A percentile compares a stretch with the other conserved stretches of the same genome.
phyloP scores from a whole-genome alignment of 2,113 vertebrate species.

The Castor canadensis region DNA sequence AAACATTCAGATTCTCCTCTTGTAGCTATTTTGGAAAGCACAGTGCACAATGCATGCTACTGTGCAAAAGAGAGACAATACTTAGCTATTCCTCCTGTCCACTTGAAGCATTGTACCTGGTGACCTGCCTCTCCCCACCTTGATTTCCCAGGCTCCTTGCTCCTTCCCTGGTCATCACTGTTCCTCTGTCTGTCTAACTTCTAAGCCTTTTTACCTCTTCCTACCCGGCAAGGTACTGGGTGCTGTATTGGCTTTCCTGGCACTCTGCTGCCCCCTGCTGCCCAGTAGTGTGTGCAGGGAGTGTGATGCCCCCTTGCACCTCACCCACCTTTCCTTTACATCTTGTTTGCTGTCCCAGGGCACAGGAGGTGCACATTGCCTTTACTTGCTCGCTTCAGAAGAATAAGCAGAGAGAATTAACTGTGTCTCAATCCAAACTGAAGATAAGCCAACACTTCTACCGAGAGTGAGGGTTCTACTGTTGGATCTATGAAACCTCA shows the following conservation, averaged over 20 bases:
- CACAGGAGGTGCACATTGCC: neutral
- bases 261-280: constrained; percentile 1
- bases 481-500: neutral
- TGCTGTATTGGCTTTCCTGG: neutral
- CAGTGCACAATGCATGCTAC: too few relatives aligned
- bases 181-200: too few relatives aligned
- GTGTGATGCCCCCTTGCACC: neutral
- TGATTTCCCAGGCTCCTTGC: too few relatives aligned
- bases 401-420: neutral
- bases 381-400: neutral
- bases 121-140: neutral
- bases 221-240: too few relatives aligned
- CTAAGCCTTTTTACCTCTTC: too few relatives aligned
- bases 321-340: neutral
- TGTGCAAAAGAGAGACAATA: neutral
- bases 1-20: neutral
- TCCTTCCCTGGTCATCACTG: too few relatives aligned
- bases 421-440: neutral
- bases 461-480: neutral
- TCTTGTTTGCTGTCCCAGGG: neutral
- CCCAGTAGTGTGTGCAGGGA: neutral
- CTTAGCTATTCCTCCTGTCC: neutral
- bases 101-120: neutral
- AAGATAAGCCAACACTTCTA: neutral
- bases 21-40: neutral